Conservation (phyloP, 2,797 vertebrate genomes). For the Tenualosa ilisha region DNA sequence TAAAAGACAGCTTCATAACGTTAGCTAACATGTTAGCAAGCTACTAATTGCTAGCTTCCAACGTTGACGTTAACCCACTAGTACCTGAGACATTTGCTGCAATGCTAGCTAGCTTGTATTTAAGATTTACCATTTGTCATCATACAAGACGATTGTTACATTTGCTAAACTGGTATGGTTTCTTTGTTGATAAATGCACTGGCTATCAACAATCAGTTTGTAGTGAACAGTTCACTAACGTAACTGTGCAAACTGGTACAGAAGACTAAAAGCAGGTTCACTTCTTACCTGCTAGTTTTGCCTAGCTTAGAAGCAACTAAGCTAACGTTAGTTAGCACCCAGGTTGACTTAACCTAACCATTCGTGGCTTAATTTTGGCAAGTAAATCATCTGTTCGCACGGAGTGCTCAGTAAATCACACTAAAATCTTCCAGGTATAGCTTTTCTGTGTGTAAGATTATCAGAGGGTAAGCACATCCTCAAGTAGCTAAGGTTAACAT, state of each 20-base stretch:
- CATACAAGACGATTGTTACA: not conserved
- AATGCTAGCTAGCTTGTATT: not conserved
- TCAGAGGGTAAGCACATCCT: not conserved
- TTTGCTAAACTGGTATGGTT: not conserved
- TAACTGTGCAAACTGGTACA: not conserved
- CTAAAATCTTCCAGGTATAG: too few species aligned
- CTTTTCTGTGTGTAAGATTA: too few species aligned
- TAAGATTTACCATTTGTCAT: not conserved
- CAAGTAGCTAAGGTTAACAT: not conserved
- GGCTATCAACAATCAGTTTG: not conserved
- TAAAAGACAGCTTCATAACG: not conserved
- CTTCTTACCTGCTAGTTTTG: not conserved
- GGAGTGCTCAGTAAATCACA: not conserved
- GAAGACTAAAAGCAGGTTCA: not conserved
- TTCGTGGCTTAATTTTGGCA: not conserved
- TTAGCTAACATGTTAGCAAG: not conserved
- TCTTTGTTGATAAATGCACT: not conserved
- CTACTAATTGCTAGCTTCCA: not conserved
- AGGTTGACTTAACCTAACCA: not conserved
- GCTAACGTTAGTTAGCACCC: conserved; percentile 18
- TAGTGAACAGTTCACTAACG: not conserved
- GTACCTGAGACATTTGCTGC: not conserved
- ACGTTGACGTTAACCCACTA: not conserved
- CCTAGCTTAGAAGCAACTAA: conserved; percentile 11
- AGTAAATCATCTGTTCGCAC: too few species aligned